Percentiles rank a stretch among this genome's conserved stretches.
These are phyloP conservation scores for Macropis europaea DNA, from an alignment of 2,888 invertebrate species.

Conservation along the genomic window DNA sequence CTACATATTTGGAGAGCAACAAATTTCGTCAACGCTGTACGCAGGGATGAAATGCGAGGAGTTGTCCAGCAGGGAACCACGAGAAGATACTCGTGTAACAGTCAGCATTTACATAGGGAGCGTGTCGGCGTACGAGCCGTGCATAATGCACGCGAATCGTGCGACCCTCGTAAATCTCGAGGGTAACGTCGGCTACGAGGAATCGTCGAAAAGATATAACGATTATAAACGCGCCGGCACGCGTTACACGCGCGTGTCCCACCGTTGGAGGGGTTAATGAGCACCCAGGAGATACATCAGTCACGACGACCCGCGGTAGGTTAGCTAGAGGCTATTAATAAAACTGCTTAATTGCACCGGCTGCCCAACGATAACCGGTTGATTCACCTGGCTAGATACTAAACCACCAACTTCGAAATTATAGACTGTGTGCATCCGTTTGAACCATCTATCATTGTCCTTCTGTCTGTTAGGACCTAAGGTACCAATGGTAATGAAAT, in stretches of 20 bases:
- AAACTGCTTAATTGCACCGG: slow-evolving; percentile 64
- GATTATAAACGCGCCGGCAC: slow-evolving; percentile 47
- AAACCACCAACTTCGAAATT: too few relatives aligned
- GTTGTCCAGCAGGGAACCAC: too few relatives aligned
- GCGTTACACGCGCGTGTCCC: slow-evolving; percentile 20
- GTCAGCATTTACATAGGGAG: slow-evolving; percentile 26
- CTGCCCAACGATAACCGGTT: slow-evolving; percentile 46
- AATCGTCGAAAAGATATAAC: slow-evolving; percentile 45
- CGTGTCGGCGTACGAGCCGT: neutral
- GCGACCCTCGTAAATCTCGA: slow-evolving; percentile 28
- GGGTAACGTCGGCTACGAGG: slow-evolving; percentile 10
- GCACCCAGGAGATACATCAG: slow-evolving; percentile 59
- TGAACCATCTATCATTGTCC: too few relatives aligned
- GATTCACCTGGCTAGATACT: too few relatives aligned
- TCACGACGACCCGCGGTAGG: slow-evolving; percentile 47
- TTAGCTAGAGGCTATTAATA: slow-evolving; percentile 62
- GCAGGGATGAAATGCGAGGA: too few relatives aligned
- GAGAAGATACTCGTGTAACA: slow-evolving; percentile 28
- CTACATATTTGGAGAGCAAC: too few relatives aligned
- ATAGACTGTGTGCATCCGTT: too few relatives aligned
- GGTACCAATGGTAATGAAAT: too few relatives aligned
- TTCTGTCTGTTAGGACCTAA: too few relatives aligned
- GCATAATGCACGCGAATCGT: slow-evolving; percentile 15
- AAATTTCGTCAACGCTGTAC: too few relatives aligned
- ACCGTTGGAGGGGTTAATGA: slow-evolving; percentile 39